A percentile compares a stretch with the other conserved stretches of the same genome.
These are phyloP conservation scores for Lithosia quadra DNA, from an alignment of 2,888 invertebrate genomes.

Conservation along the genomic window DNA sequence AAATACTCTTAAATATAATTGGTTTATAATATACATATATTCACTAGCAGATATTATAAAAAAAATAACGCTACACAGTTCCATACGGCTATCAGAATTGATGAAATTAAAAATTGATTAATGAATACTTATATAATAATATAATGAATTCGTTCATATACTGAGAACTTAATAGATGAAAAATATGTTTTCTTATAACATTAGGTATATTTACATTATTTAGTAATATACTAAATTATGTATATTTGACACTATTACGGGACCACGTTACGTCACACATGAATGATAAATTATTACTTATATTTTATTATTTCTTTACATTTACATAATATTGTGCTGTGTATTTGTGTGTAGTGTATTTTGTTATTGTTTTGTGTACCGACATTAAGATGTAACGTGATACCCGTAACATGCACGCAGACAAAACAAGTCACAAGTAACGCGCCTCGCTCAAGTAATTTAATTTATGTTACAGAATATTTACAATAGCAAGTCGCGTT, in stretches of 20 bases:
- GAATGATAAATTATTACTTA: slow-evolving; percentile 20
- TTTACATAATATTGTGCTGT: too few species aligned
- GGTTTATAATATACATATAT: slow-evolving; percentile 32
- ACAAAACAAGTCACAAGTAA: slow-evolving; percentile 68
- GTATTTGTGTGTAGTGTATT: slow-evolving; percentile 30
- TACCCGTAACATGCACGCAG: slow-evolving; percentile 69
- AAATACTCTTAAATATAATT: slow-evolving; percentile 54
- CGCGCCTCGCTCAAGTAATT: slow-evolving; percentile 63
- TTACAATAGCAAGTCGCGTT: slow-evolving; percentile 69
- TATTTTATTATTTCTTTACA: slow-evolving; percentile 33
- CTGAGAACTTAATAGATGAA: slow-evolving; percentile 71
- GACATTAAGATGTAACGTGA: slow-evolving; percentile 48
- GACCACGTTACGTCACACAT: slow-evolving; percentile 59
- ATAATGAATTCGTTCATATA: slow-evolving; percentile 70
- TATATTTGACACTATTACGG: slow-evolving; percentile 77
- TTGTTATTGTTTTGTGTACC: slow-evolving; percentile 7
- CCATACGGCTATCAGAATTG: slow-evolving; percentile 74
- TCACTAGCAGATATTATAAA: slow-evolving; percentile 54
- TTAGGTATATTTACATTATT: slow-evolving; percentile 83
- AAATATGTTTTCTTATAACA: slow-evolving; percentile 69
- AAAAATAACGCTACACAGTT: slow-evolving; percentile 74
- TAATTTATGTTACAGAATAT: slow-evolving; percentile 78
- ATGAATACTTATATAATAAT: slow-evolving; percentile 67
- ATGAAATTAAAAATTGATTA: slow-evolving; percentile 71
- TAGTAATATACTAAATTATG: slow-evolving; percentile 86